These are phyloP conservation scores for Rotaria socialis DNA, from an alignment of 2,888 invertebrate species.

Conservation along the genomic window DNA sequence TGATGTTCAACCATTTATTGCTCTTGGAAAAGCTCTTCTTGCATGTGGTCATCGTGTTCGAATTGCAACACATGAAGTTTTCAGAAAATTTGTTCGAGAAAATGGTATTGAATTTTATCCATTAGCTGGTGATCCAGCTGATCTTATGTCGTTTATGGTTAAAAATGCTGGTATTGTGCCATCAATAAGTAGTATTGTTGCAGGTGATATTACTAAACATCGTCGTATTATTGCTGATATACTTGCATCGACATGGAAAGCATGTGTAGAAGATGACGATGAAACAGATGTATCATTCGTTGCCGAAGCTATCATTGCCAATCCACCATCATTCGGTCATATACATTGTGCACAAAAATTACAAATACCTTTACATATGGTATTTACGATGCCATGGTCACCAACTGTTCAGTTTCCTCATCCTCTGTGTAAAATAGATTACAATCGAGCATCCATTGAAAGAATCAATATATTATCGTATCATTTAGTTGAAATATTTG, in stretches of 20 bases:
- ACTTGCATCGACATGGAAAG: background rate
- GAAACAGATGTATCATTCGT: background rate
- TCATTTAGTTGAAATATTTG: background rate
- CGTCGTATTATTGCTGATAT: background rate
- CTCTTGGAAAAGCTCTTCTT: background rate
- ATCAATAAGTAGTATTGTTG: constrained; percentile 14
- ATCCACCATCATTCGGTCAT: background rate
- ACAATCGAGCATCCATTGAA: background rate
- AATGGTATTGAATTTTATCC: background rate
- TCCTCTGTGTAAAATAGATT: background rate
- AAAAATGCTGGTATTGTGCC: background rate
- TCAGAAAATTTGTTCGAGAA: background rate
- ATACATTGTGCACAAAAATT: constrained; percentile 24
- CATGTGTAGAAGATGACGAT: background rate
- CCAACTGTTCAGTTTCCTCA: background rate
- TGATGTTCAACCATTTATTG: constrained; percentile 29
- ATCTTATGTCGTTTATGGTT: constrained; percentile 11
- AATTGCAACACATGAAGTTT: background rate
- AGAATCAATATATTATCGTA: background rate
- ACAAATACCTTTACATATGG: background rate
- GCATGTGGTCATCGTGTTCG: background rate
- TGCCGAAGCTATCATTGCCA: constrained; percentile 15
- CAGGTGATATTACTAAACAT: background rate
- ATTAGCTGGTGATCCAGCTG: constrained; percentile 3
- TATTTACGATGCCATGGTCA: background rate